Base-by-base conservation (phyloP, 2,113 vertebrate genomes). In the Formicarius rufipectus region DNA sequence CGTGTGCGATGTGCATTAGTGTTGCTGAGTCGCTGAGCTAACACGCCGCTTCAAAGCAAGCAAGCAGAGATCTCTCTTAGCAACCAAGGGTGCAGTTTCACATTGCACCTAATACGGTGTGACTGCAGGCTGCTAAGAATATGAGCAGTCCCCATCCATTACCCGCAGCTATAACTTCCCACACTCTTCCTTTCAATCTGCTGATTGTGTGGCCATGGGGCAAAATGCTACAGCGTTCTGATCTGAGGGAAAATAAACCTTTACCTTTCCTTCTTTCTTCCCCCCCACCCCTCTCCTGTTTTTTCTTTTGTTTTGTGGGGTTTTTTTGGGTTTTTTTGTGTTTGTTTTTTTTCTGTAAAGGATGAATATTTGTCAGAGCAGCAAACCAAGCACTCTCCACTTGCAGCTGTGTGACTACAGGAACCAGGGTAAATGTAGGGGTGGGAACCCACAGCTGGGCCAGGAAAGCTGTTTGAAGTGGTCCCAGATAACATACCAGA, bases 1-100 rank as follows among this genome's bases (percentile, higher is more conserved):
- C 64, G 3, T 52, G 83, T 86, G 89, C 75, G 83, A 92, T 84
- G 73, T 88, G 22, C 83, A 10, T 24, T 39, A 45, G 69, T 73
- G 28, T 55, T 84, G 77, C 39, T 44, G 84, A 76, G 89, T 28
- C 67, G 64, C 53, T 95, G 30, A 60, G 89, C 76, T 85, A 55
- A 64, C 16, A 1, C 5, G 66, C 84, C 53, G 4, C 94, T 94
- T 93, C 83, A 90, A 49, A 93, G 72, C n/a, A 74, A 84, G 55
- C 18, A 4, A 92, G 88, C 67, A 83, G 94, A 76, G 92, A 78
- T 90, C 90, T 95, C 92, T 77, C 92, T 86, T 93, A 96, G 96
- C 95, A 96, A 95, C 96, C 92, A 66, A 85, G 85, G 75, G 79
- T 83, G 79, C 90, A 95, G 90, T 92, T 96, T 94, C 92, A 92